Base-by-base conservation (phyloP, 2,797 vertebrate genomes). In the Remorina albescens region DNA sequence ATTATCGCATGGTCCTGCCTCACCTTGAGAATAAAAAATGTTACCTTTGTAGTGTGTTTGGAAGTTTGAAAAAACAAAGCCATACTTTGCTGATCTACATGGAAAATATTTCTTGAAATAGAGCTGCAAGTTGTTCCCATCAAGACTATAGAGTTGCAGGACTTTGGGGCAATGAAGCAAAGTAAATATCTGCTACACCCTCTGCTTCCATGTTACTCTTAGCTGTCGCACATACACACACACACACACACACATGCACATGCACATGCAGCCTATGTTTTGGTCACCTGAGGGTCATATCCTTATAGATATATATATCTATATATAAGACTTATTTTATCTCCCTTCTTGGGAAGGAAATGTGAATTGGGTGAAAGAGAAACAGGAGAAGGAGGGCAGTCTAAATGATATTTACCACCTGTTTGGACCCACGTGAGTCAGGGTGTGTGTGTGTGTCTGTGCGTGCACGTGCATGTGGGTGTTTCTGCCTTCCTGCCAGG, bases 371-470 rank as follows among this genome's bases (percentile, higher is more conserved):
- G 55, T 12, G 39, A 83, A 71, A 77, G 66, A 76, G 78, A 83
- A 86, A 80, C 70, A 79, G 76, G 65, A 67, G 85, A 82, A 71
- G 36, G 63, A 77, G 75, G 60, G 58, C 64, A 56, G 42, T 66
- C 78, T 90, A 88, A 91, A 90, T 89, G 88, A 92, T 91, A 93
- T 88, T 86, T 85, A 88, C 89, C 88, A 90, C 88, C 90, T 88
- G 90, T 87, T 80, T 81, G 83, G 79, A 83, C 69, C 49, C 68
- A 67, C 66, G 62, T 76, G 68, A 3, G 65, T 18, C n/a, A n/a
- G n/a, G n/a, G n/a, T n/a, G n/a, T 44, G 68, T 21, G 16, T 71
- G 64, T 67, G 71, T 5, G 62, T 9, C 23, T 18, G 73, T 58
- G 55, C 65, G 55, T 65, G 69, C 53, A 47, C 39, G 60, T 19